Conservation (phyloP, 2,797 vertebrate genomes). For the Melanotaenia trifasciata region DNA sequence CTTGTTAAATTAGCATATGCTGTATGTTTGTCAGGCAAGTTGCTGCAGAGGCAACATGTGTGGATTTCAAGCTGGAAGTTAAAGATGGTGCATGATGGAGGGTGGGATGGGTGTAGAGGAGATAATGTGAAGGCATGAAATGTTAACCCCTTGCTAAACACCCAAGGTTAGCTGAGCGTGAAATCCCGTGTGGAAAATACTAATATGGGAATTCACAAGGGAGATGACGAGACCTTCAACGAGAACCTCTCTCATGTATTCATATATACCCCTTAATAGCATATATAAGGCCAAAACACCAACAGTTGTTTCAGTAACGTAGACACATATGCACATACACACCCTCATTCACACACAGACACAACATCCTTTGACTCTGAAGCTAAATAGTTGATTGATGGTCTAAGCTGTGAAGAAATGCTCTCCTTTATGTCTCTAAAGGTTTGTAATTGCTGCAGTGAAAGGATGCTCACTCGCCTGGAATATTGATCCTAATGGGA, state of each 20-base stretch:
- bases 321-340: constrained; percentile 38
- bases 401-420: constrained; percentile 89
- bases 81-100: constrained; percentile 16
- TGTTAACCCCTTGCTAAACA: constrained; percentile 76
- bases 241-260: constrained; percentile 75
- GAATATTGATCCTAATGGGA: constrained; percentile 95
- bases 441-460: constrained; percentile 95
- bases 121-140: constrained; percentile 68
- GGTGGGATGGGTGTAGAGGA: constrained; percentile 1
- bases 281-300: constrained; percentile 76
- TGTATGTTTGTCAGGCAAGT: constrained; percentile 42
- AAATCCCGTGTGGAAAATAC: constrained; percentile 74
- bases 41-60: constrained; percentile 35
- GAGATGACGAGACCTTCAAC: constrained; percentile 70
- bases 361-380: constrained; percentile 84
- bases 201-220: constrained; percentile 71
- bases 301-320: constrained; percentile 71
- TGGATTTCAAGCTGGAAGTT: constrained; percentile 28
- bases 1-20: constrained; percentile 59
- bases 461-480: constrained; percentile 92
- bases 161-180: constrained; percentile 62
- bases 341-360: constrained; percentile 36
- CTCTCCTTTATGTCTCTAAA: constrained; percentile 89
- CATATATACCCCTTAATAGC: constrained; percentile 72
- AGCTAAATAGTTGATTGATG: constrained; percentile 92